phyloP scores from a whole-genome alignment of 1,140 invertebrate genomes.

The Vanessa tameamea region DNA sequence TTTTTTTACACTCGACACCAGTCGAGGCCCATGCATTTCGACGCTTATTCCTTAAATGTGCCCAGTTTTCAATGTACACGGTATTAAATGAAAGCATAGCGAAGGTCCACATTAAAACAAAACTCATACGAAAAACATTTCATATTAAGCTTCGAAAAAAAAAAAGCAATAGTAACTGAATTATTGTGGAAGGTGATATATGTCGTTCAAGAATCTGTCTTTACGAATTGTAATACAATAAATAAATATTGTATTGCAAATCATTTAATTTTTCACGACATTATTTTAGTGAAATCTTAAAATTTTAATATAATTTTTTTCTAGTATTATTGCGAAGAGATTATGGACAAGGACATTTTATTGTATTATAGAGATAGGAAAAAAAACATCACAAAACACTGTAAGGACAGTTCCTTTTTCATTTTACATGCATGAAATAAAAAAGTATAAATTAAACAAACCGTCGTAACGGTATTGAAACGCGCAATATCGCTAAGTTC shows the following conservation, averaged over 20 bases:
- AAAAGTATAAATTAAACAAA: constrained; percentile 25
- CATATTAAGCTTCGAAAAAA: constrained; percentile 22
- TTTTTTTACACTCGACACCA: constrained; percentile 55
- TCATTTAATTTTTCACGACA: background rate
- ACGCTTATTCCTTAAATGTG: constrained; percentile 41
- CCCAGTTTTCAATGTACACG: constrained; percentile 53
- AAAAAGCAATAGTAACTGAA: constrained; percentile 35
- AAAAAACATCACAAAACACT: constrained; percentile 33
- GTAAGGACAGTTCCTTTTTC: constrained; percentile 29
- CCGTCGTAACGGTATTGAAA: background rate
- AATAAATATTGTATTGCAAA: background rate
- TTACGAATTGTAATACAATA: constrained; percentile 9
- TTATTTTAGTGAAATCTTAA: too few relatives aligned
- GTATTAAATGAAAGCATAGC: constrained; percentile 42
- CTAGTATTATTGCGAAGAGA: constrained; percentile 4
- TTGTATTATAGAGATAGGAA: constrained; percentile 14
- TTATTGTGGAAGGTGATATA: background rate
- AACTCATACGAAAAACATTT: constrained; percentile 2
- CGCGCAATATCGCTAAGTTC: background rate
- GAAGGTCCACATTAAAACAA: constrained; percentile 29
- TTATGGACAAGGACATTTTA: background rate
- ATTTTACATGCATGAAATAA: constrained; percentile 33
- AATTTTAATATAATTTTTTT: background rate
- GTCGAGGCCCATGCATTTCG: constrained; percentile 57
- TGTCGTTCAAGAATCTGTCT: constrained; percentile 11